Conservation (phyloP, 2,113 vertebrate species). For the Regulus satrapa region DNA sequence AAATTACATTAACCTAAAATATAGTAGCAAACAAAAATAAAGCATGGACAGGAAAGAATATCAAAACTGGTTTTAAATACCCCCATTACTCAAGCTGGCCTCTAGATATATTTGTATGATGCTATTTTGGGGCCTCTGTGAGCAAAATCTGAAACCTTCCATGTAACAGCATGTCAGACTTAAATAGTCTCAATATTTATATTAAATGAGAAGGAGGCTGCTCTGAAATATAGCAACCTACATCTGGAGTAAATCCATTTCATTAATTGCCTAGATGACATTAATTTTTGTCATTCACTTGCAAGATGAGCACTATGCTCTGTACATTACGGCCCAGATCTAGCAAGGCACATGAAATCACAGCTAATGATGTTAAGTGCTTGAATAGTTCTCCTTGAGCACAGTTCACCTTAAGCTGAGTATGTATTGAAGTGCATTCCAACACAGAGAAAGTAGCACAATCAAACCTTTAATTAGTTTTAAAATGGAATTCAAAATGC, state of each 20-base stretch:
- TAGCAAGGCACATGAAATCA: slow-evolving; percentile 30
- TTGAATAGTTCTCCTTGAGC: background rate
- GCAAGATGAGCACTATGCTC: background rate
- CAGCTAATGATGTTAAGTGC: slow-evolving; percentile 20
- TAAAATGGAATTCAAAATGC: slow-evolving; percentile 46
- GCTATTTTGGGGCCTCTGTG: background rate
- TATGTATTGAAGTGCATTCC: background rate
- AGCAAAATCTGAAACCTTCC: background rate
- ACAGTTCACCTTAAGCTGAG: slow-evolving; percentile 7
- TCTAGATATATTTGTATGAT: background rate
- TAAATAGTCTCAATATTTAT: background rate
- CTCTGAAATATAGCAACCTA: background rate
- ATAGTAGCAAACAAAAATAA: background rate
- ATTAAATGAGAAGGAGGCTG: background rate
- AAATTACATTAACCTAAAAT: background rate
- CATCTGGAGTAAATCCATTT: slow-evolving; percentile 24
- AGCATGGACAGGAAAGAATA: background rate
- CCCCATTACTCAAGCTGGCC: background rate
- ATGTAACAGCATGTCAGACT: background rate
- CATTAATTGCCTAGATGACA: slow-evolving; percentile 8
- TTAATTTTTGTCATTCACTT: slow-evolving; percentile 20
- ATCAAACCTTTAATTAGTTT: slow-evolving; percentile 57
- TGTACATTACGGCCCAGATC: background rate
- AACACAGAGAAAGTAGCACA: slow-evolving; percentile 8
- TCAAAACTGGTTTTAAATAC: background rate